phyloP scores from a whole-genome alignment of 2,797 vertebrate genomes.

The Danio jaintianensis region DNA sequence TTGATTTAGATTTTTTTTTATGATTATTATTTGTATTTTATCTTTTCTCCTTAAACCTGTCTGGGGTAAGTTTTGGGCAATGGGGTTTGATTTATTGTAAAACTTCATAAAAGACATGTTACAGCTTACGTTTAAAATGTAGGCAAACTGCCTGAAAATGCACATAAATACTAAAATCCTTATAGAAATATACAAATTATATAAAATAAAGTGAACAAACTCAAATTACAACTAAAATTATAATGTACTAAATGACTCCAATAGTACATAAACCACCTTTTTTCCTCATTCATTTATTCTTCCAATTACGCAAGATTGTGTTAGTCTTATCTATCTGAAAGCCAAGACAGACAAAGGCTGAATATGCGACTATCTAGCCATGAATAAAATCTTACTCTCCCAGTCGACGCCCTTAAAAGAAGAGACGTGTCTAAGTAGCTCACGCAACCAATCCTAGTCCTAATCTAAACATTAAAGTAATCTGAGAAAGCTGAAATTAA shows the following conservation, averaged over 20 bases:
- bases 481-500: conserved; percentile 1
- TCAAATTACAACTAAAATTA: neutral
- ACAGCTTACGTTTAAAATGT: too few species aligned
- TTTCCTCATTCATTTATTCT: neutral
- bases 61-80: too few species aligned
- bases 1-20: too few species aligned
- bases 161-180: too few species aligned
- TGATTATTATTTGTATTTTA: too few species aligned
- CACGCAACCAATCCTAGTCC: neutral
- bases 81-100: too few species aligned
- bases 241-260: neutral
- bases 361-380: neutral
- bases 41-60: too few species aligned
- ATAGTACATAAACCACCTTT: neutral
- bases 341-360: neutral
- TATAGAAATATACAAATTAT: too few species aligned
- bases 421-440: neutral
- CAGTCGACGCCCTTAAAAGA: neutral
- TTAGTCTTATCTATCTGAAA: neutral
- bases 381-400: neutral
- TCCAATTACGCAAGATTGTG: neutral
- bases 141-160: too few species aligned
- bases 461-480: conserved; percentile 7
- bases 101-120: too few species aligned
- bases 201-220: too few species aligned